phyloP scores from a whole-genome alignment of 2,113 vertebrate species.

The Onychorhynchus coronatus region DNA sequence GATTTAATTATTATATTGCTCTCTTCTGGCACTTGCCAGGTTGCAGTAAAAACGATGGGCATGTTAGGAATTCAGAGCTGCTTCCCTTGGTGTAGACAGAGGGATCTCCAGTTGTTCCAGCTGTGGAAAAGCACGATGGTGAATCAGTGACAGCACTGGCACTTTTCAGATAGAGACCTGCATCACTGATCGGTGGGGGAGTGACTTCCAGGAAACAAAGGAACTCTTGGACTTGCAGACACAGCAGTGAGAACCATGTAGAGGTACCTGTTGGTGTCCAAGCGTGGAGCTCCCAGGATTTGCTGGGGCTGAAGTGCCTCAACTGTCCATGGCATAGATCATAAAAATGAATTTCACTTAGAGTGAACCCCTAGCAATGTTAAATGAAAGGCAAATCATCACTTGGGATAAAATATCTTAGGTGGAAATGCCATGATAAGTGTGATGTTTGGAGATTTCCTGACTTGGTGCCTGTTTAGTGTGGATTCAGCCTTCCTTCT shows the following conservation, averaged over 20 bases:
- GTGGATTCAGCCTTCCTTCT: neutral
- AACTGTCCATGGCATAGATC: neutral
- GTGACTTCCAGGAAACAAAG: neutral
- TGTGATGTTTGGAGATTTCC: neutral
- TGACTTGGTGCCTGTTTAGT: neutral
- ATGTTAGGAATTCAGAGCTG: neutral
- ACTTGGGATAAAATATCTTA: neutral
- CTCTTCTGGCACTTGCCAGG: neutral
- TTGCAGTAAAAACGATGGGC: neutral
- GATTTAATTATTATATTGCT: neutral
- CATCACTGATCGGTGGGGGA: neutral
- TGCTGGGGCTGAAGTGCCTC: neutral
- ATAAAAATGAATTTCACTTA: neutral
- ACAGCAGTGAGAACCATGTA: neutral
- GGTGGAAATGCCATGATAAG: neutral
- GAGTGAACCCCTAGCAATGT: fast-evolving
- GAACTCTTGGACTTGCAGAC: neutral
- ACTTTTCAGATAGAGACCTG: neutral
- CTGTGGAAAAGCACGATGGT: fast-evolving
- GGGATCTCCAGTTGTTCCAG: neutral
- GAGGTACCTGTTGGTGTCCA: neutral
- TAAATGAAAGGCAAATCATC: neutral
- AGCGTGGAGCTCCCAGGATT: neutral
- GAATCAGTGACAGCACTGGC: neutral
- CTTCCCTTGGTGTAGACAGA: neutral